phyloP scores from a whole-genome alignment of 2,888 invertebrate species.

The Tenthredo livida region DNA sequence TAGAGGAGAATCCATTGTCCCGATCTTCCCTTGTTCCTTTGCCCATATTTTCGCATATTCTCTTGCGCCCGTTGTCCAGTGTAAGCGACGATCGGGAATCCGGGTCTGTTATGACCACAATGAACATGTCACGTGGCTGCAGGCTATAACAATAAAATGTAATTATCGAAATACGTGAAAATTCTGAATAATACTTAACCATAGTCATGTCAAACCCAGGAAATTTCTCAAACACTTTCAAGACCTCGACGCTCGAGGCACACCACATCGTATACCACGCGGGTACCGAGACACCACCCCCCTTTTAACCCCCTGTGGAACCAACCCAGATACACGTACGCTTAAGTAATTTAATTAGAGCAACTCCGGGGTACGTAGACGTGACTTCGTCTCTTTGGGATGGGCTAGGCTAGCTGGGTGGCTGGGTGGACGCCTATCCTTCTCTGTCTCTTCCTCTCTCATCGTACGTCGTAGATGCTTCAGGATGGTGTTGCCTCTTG shows the following conservation, averaged over 20 bases:
- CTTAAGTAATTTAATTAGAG: slow-evolving; percentile 78
- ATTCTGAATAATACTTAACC: background rate
- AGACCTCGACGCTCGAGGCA: slow-evolving; percentile 15
- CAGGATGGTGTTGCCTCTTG: slow-evolving; percentile 55
- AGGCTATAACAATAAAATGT: background rate
- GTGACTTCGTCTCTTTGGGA: slow-evolving; percentile 75
- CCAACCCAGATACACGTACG: slow-evolving; percentile 76
- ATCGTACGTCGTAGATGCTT: slow-evolving; percentile 59
- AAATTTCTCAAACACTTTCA: slow-evolving; percentile 21
- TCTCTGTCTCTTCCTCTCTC: slow-evolving; percentile 5
- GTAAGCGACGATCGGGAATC: background rate
- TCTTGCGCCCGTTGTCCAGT: background rate
- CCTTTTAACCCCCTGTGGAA: slow-evolving; percentile 57
- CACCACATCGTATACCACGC: slow-evolving; percentile 46
- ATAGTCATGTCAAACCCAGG: background rate
- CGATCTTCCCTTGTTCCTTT: background rate
- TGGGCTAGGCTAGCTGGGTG: slow-evolving; percentile 52
- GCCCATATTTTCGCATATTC: background rate
- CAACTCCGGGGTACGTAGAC: slow-evolving; percentile 75
- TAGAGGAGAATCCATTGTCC: slow-evolving; percentile 15
- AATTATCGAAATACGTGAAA: background rate
- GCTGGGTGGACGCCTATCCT: slow-evolving; percentile 3
- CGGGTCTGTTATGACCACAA: background rate
- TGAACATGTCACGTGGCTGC: slow-evolving; percentile 21
- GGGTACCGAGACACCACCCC: slow-evolving; percentile 40